phyloP scores from a whole-genome alignment of 2,888 invertebrate species.

The Pyrrhosoma nymphula region DNA sequence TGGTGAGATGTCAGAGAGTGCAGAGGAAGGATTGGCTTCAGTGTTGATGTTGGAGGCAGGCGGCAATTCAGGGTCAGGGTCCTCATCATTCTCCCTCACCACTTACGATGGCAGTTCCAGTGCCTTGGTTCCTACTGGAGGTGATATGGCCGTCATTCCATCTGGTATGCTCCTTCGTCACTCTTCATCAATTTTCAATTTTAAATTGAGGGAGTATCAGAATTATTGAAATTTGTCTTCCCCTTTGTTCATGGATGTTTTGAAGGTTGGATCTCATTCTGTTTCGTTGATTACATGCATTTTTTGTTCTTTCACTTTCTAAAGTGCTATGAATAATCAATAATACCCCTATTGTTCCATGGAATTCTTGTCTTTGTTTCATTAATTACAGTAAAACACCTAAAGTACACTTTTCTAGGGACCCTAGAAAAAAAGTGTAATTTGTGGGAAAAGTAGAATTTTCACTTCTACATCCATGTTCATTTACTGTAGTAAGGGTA shows the following conservation, averaged over 20 bases:
- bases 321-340: not conserved
- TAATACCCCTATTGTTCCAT: not conserved
- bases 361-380: not conserved
- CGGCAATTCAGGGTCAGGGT: conserved; percentile 73
- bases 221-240: not conserved
- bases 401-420: no score
- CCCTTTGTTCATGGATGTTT: not conserved
- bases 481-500: no score
- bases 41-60: conserved; percentile 76
- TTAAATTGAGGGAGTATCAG: not conserved
- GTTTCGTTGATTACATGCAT: not conserved
- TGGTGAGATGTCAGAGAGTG: conserved; percentile 78
- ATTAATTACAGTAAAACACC: not conserved
- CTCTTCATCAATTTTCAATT: not conserved
- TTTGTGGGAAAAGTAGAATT: no score
- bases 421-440: no score
- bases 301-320: not conserved
- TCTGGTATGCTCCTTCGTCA: conserved; percentile 57
- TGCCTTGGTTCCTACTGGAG: conserved; percentile 68
- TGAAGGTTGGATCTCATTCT: not conserved
- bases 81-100: conserved; percentile 54
- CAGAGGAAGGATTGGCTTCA: conserved; percentile 68
- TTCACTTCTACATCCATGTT: no score
- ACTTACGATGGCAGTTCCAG: conserved; percentile 55
- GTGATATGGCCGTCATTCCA: conserved; percentile 69